Percentiles rank a stretch among this genome's conserved stretches.
Conservation (phyloP, 2,797 vertebrate species). For the Sebastes taczanowskii region DNA sequence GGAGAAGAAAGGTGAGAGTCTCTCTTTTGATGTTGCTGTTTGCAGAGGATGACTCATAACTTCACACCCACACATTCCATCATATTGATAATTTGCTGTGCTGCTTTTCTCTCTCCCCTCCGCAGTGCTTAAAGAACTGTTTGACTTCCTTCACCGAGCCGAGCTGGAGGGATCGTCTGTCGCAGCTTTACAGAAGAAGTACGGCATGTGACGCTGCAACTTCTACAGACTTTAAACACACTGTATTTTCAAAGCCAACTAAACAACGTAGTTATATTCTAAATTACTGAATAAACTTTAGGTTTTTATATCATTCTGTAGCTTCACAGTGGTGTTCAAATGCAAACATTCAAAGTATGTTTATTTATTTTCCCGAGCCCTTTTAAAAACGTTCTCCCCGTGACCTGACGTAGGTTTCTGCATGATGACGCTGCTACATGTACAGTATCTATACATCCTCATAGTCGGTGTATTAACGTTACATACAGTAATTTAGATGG, state of each 20-base stretch:
- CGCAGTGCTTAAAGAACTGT: constrained; percentile 87
- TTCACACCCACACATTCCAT: neutral
- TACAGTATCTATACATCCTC: no score
- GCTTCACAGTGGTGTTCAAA: no score
- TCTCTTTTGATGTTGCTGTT: no score
- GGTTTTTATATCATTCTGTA: no score
- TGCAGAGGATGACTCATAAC: accelerated
- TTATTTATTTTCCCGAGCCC: no score
- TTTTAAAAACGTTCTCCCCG: neutral
- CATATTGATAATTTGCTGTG: neutral
- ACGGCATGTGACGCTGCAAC: constrained; percentile 77
- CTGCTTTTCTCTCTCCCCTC: neutral
- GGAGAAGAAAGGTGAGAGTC: constrained; percentile 88
- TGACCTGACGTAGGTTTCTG: neutral
- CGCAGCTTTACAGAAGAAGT: constrained; percentile 87
- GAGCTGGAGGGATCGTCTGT: constrained; percentile 78
- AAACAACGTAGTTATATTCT: neutral
- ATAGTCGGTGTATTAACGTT: no score
- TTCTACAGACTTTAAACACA: neutral
- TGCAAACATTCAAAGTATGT: no score
- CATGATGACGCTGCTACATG: no score
- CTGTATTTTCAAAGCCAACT: neutral
- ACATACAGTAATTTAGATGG: no score
- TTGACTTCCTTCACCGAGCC: constrained; percentile 85
- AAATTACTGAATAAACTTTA: neutral